These are phyloP conservation scores for Cryptocephalus moraei DNA, from an alignment of 2,888 invertebrate genomes.

Conservation along the genomic window DNA sequence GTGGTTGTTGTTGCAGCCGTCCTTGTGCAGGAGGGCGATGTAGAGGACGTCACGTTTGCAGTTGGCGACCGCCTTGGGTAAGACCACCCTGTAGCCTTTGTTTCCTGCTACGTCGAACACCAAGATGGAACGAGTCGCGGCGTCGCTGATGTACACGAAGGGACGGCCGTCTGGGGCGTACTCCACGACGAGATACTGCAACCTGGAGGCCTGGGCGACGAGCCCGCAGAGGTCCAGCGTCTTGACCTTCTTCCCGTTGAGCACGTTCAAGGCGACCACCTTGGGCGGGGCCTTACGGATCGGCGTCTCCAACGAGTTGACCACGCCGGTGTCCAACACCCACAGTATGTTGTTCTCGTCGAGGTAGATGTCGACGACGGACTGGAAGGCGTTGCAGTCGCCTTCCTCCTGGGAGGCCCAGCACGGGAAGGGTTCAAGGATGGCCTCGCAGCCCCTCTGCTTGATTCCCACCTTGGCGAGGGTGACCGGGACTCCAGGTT, in stretches of 20 bases:
- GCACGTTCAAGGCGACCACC: conserved; percentile 33
- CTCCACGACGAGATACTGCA: conserved; percentile 62
- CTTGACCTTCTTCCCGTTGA: conserved; percentile 48
- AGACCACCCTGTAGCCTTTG: conserved; percentile 52
- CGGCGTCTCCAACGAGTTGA: conserved; percentile 55
- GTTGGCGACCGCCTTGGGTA: conserved; percentile 46
- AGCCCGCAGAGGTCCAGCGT: conserved; percentile 50
- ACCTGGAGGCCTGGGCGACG: conserved; percentile 46
- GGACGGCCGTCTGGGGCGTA: conserved; percentile 50
- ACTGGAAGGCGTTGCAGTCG: conserved; percentile 55
- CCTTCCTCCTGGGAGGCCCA: conserved; percentile 54
- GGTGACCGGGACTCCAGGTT: conserved; percentile 56
- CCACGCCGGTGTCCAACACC: conserved; percentile 61
- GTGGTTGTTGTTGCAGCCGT: conserved; percentile 44
- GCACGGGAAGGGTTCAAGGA: conserved; percentile 51
- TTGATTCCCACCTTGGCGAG: conserved; percentile 46
- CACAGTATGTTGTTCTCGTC: conserved; percentile 57
- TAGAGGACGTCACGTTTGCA: conserved; percentile 55
- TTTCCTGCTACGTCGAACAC: conserved; percentile 55
- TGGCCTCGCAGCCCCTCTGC: conserved; percentile 39
- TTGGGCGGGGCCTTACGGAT: conserved; percentile 58
- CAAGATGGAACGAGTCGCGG: conserved; percentile 54
- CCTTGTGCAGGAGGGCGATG: conserved; percentile 48
- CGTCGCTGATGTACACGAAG: conserved; percentile 58
- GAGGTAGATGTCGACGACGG: conserved; percentile 55